phyloP scores from a whole-genome alignment of 2,888 invertebrate species.

The Laothoe populi region DNA sequence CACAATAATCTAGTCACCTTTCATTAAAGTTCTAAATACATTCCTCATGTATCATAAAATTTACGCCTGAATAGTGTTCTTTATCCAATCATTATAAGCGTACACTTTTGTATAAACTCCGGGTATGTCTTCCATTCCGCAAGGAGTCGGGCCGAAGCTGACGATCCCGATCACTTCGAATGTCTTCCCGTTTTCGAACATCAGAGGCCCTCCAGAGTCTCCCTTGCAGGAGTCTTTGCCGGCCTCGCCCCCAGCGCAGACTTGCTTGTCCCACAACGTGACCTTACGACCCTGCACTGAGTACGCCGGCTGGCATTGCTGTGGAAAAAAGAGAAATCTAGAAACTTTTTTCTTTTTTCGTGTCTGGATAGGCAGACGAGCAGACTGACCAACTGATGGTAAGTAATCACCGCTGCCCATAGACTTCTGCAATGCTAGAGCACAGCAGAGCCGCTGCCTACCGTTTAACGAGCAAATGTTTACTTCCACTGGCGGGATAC shows the following conservation, averaged over 20 bases:
- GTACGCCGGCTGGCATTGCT: constrained; percentile 24
- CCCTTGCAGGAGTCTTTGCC: constrained; percentile 81
- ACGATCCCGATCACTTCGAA: constrained; percentile 81
- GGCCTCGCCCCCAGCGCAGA: constrained; percentile 26
- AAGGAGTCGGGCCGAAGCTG: constrained; percentile 86
- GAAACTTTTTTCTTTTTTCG: background rate
- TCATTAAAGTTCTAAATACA: background rate
- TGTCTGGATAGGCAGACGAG: no score
- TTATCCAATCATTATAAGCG: constrained; percentile 63
- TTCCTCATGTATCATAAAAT: background rate
- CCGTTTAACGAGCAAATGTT: no score
- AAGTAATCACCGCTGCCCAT: no score
- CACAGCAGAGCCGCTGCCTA: no score
- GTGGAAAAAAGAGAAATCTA: background rate
- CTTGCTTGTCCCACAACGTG: constrained; percentile 26
- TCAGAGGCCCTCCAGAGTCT: constrained; percentile 87
- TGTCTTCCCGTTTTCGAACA: constrained; percentile 59
- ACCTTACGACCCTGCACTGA: constrained; percentile 17
- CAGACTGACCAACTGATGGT: no score
- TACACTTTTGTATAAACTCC: constrained; percentile 87
- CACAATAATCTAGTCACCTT: no score
- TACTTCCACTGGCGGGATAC: no score
- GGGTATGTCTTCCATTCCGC: constrained; percentile 85
- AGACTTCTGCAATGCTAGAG: no score
- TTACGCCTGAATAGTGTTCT: background rate